Percentiles rank a stretch among this genome's conserved stretches.
Evolutionary conservation across 2,113 vertebrate genomes (phyloP).

Genomic region (Catagonus wagneri): DNA sequence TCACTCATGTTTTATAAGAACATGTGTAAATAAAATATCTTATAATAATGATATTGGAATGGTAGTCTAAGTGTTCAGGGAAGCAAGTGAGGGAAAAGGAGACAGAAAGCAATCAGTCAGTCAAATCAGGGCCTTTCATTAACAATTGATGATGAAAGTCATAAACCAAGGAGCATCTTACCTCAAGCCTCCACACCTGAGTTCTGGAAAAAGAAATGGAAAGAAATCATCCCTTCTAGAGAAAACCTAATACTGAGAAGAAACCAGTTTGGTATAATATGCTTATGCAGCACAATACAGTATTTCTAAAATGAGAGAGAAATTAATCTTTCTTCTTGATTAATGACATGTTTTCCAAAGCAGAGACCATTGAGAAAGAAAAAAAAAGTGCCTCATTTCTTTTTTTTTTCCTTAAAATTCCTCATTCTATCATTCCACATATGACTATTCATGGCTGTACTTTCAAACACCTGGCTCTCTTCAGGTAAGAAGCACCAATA

Average conservation of each 20-base stretch:
- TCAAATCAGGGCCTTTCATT: neutral
- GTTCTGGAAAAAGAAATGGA: neutral
- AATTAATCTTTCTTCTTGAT: neutral
- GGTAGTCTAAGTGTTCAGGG: neutral
- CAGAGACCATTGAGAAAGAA: neutral
- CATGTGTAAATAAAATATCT: neutral
- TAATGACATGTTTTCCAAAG: neutral
- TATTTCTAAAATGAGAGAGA: constrained; percentile 24
- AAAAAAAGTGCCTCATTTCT: neutral
- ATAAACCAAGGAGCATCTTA: neutral
- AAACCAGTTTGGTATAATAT: neutral
- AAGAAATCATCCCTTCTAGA: neutral
- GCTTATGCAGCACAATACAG: neutral
- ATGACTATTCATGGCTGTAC: neutral
- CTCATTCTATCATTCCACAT: neutral
- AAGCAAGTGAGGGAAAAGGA: neutral
- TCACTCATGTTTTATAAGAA: neutral
- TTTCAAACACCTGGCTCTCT: constrained; percentile 49
- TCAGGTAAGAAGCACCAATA: constrained; percentile 31
- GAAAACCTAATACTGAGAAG: neutral
- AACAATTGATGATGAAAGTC: neutral
- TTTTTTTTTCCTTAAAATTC: neutral
- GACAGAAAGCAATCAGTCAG: neutral
- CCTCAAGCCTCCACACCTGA: neutral
- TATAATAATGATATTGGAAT: neutral